Base-by-base conservation (phyloP, 2,113 vertebrate genomes). In the Oceanites oceanicus region DNA sequence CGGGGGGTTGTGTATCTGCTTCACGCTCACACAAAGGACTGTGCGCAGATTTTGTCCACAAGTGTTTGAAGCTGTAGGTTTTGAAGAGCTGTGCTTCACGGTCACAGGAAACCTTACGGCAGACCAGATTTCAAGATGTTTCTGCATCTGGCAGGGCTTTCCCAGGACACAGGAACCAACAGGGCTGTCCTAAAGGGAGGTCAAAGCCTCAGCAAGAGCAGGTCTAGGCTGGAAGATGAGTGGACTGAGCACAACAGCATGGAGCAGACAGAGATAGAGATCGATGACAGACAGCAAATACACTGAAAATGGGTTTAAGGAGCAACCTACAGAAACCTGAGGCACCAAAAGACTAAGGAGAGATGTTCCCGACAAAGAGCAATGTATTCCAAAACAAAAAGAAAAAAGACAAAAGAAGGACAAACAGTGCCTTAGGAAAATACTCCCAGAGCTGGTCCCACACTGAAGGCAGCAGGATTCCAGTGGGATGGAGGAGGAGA, bases 181-280 rank as follows among this genome's bases (percentile, higher is more conserved):
- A 0, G 0, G 0, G 1, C 50, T 32, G n/a, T 70, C 45, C 79
- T 42, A 62, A 81, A 88, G 18, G 45, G 19, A 76, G 5, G 26
- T 53, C 71, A 86, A 74, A 76, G 59, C 55, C 59, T 77, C 40
- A 21, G 27, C 19, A 72, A 58, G 53, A 78, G 16, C 16, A 52
- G 30, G 50, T 42, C 59, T 44, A 22, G 26, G 30, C 34, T 47
- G 63, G 21, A 62, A 45, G 30, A 44, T 18, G 36, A 79, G 75
- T 8, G 15, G 45, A 47, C 15, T 1, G 8, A 82, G 49, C 21
- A 19, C 3, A 49, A 49, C 5, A 30, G 40, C 11, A 47, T 9
- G 18, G 20, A 65, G 40, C 34, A 53, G 53, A 56, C 8, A 50
- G 42, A 74, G 55, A 23, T 4, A 21, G 56, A 62, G 56, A 81